A percentile compares a stretch with the other conserved stretches of the same genome.
phyloP scores from a whole-genome alignment of 1,140 invertebrate species.

The Bombus picipes region DNA sequence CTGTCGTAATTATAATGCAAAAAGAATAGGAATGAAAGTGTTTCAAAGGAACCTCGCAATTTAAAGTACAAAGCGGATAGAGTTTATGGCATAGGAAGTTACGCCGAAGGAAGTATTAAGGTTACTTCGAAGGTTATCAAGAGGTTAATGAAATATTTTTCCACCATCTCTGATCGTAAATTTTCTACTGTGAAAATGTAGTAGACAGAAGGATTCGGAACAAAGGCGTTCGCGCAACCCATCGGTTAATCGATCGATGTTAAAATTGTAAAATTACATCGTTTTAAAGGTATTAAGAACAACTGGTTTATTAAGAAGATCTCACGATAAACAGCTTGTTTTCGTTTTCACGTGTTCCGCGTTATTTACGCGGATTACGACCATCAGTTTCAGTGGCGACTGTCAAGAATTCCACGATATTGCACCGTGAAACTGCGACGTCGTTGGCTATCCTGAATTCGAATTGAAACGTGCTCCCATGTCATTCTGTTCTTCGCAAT shows the following conservation, averaged over 20 bases:
- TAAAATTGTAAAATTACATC: slow-evolving; percentile 71
- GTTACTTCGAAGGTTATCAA: slow-evolving; percentile 40
- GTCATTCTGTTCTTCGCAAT: slow-evolving; percentile 47
- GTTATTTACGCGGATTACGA: slow-evolving; percentile 67
- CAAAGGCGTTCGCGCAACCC: slow-evolving; percentile 7
- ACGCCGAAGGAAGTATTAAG: slow-evolving; percentile 21
- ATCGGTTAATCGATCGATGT: slow-evolving; percentile 66
- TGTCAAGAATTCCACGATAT: slow-evolving; percentile 54
- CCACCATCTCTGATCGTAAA: slow-evolving; percentile 15
- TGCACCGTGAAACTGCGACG: slow-evolving; percentile 46
- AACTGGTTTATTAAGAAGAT: slow-evolving; percentile 64
- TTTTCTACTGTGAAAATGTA: slow-evolving; percentile 14
- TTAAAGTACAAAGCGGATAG: slow-evolving; percentile 37
- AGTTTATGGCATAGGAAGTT: slow-evolving; percentile 29
- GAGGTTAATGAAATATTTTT: slow-evolving; percentile 54
- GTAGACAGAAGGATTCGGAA: background rate
- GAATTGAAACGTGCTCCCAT: slow-evolving; percentile 55
- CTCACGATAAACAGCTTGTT: slow-evolving; percentile 58
- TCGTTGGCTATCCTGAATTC: slow-evolving; percentile 53
- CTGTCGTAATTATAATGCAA: background rate
- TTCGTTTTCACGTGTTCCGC: slow-evolving; percentile 71
- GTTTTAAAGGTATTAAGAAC: slow-evolving; percentile 74
- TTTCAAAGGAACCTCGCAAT: slow-evolving; percentile 30
- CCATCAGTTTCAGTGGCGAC: slow-evolving; percentile 44
- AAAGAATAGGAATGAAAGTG: slow-evolving; percentile 8